phyloP scores from a whole-genome alignment of 2,888 invertebrate genomes.

The Philonicus albiceps region DNA sequence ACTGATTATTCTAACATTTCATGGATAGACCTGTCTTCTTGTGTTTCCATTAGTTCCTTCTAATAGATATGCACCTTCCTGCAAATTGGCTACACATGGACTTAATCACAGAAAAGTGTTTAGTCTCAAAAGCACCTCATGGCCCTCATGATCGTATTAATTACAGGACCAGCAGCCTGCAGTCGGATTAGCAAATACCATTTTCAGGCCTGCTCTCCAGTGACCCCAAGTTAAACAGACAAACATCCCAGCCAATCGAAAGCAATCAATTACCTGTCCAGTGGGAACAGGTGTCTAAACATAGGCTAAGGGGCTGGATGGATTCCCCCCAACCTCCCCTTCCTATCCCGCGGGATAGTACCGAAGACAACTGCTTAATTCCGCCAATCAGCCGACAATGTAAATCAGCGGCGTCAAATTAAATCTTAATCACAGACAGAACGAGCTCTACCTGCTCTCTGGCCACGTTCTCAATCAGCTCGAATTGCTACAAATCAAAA shows the following conservation, averaged over 20 bases:
- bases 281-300: not conserved
- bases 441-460: not conserved
- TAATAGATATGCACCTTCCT: not conserved
- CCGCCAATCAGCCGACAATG: not conserved
- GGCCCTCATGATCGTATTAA: not conserved
- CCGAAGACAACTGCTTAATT: not conserved
- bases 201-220: not conserved
- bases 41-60: not conserved
- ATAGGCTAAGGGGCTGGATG: not conserved
- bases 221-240: not conserved
- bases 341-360: not conserved
- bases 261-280: not conserved
- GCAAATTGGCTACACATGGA: not conserved
- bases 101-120: not conserved
- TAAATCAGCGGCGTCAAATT: conserved; percentile 30
- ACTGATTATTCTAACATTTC: not conserved
- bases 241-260: not conserved
- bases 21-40: not conserved
- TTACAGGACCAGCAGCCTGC: not conserved
- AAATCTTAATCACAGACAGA: conserved; percentile 24
- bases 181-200: not conserved
- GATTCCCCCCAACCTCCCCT: no score
- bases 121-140: not conserved
- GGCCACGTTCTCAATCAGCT: conserved; percentile 42
- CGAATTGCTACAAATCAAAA: conserved; percentile 45